Evolutionary conservation across 2,888 invertebrate genomes (phyloP), one percentile per base, ranked within the genome.

Genomic region (Asteroscopus sphinx): DNA sequence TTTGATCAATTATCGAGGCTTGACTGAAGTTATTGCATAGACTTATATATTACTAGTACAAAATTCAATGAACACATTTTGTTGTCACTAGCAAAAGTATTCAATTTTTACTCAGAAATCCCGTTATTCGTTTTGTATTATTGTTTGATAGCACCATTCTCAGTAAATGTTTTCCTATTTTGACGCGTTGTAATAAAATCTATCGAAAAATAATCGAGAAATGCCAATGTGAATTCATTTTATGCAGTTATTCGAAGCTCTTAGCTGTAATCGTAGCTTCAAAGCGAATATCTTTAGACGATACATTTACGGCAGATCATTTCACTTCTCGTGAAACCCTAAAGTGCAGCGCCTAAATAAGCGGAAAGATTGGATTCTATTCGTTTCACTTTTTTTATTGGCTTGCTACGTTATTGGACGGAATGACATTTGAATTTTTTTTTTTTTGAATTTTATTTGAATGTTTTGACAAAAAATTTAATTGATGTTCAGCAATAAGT

Each of bases 281-380:
- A 81, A 86, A 88, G 86, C 80, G 87, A 87, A 88, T 87, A 86
- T 85, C 82, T 86, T 78, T 72, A 80, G 77, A 80, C 83, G 84
- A 87, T 88, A 89, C 83, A 86, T 88, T 89, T 87, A 86, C 85
- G 80, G 85, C 85, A 82, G 83, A 86, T 86, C 82, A 87, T 88
- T 89, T 90, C 85, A 89, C 87, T 88, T 88, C 83, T 79, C 79
- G 76, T 80, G 82, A 84, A 85, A 80, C 79, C 76, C 77, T 77
- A 59, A 69, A 58, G 74, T 80, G 74, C 65, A 77, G 84, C 81
- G 64, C 54, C 69, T 57, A 77, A 82, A 75, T 60, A 57, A 68
- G 81, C 79, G 81, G 67, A 42, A n/a, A n/a, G n/a, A n/a, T n/a
- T n/a, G n/a, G n/a, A n/a, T n/a, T n/a, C n/a, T n/a, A n/a, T n/a